phyloP scores from a whole-genome alignment of 2,888 invertebrate genomes.

The Lamellibrachia satsuma region DNA sequence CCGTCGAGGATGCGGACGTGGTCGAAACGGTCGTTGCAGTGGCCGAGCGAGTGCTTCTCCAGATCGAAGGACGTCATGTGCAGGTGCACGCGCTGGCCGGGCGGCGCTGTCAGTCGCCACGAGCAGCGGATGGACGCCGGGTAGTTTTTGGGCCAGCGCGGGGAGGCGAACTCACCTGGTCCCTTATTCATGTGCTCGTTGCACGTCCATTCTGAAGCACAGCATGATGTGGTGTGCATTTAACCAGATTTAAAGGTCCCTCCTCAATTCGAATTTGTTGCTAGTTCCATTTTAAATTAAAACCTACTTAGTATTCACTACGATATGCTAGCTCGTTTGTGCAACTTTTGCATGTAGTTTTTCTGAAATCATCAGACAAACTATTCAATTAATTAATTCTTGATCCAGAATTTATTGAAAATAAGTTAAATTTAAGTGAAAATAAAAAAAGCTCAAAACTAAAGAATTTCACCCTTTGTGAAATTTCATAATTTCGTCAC shows the following conservation, averaged over 20 bases:
- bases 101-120: slow-evolving; percentile 55
- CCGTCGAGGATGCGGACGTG: slow-evolving; percentile 38
- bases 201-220: slow-evolving; percentile 59
- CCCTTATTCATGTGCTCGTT: slow-evolving; percentile 47
- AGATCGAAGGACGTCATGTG: slow-evolving; percentile 53
- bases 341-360: no score
- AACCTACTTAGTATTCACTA: no score
- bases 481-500: no score
- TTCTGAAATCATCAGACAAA: no score
- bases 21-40: slow-evolving; percentile 37
- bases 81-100: slow-evolving; percentile 46
- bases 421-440: no score
- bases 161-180: slow-evolving; percentile 58
- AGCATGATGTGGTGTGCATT: not conserved
- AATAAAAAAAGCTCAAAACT: no score
- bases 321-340: no score
- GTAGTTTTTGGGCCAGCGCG: slow-evolving; percentile 57
- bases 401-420: not conserved
- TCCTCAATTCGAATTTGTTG: no score
- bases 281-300: no score
- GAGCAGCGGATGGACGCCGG: slow-evolving; percentile 49
- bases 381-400: no score
- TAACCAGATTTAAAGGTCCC: no score
- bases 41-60: slow-evolving; percentile 49
- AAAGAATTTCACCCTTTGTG: no score